These are phyloP conservation scores for Cercopithecus mona DNA, from an alignment of 2,113 vertebrate species.

Conservation along the genomic window DNA sequence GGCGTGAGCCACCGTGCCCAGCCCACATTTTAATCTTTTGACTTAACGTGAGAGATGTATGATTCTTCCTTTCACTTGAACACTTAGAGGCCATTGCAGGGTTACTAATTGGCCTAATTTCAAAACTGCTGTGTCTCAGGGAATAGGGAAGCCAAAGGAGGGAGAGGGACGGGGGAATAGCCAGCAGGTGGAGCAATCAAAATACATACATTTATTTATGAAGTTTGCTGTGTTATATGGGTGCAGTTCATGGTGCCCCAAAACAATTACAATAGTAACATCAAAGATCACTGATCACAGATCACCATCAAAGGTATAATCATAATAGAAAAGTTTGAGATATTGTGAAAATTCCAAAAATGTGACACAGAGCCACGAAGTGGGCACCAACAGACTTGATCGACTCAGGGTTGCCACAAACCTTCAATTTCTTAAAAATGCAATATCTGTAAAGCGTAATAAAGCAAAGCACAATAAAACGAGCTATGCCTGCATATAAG, in stretches of 20 bases:
- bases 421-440: background rate
- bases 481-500: background rate
- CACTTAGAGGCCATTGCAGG: background rate
- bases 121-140: background rate
- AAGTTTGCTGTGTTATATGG: background rate
- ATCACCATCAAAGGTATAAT: background rate
- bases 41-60: background rate
- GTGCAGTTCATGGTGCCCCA: background rate
- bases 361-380: background rate
- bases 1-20: no score
- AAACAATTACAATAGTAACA: background rate
- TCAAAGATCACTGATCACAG: background rate
- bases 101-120: background rate
- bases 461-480: background rate
- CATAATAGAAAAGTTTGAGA: background rate
- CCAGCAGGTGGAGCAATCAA: background rate
- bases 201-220: background rate
- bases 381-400: background rate
- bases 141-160: background rate
- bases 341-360: background rate
- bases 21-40: background rate
- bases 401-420: background rate
- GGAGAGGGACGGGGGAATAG: background rate
- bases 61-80: background rate
- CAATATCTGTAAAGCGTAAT: background rate